Percentiles rank a stretch among this genome's conserved stretches.
phyloP scores from a whole-genome alignment of 2,888 invertebrate species.

The Girardia tigrina region DNA sequence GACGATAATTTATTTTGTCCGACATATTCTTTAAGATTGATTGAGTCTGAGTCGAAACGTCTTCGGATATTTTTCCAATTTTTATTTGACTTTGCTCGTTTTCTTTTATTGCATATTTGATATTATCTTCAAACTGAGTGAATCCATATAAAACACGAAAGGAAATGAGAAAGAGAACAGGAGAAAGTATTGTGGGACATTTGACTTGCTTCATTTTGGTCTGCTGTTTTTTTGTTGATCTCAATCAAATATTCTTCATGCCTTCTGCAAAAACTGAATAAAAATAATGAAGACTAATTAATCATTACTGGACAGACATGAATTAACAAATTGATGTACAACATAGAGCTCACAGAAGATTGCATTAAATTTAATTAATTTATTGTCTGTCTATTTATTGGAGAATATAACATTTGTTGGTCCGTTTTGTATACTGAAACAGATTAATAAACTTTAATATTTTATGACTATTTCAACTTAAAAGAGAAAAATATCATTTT shows the following conservation, averaged over 20 bases:
- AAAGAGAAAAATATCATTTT: too few species aligned
- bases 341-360: neutral
- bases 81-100: neutral
- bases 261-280: neutral
- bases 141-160: slow-evolving; percentile 3
- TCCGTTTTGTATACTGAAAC: too few species aligned
- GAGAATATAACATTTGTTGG: too few species aligned
- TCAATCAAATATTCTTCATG: neutral
- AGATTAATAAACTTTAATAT: too few species aligned
- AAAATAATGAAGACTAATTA: slow-evolving; percentile 9
- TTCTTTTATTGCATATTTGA: slow-evolving; percentile 1
- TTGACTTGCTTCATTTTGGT: neutral
- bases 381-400: neutral
- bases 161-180: neutral
- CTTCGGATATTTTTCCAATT: neutral
- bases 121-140: neutral
- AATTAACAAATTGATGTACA: neutral
- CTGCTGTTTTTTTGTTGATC: too few species aligned
- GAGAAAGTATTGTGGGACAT: neutral
- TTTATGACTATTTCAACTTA: too few species aligned
- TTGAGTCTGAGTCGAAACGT: neutral
- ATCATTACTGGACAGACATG: slow-evolving; percentile 19
- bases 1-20: neutral
- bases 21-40: neutral
- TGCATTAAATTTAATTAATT: slow-evolving; percentile 15